Conservation (phyloP, 2,797 vertebrate genomes). For the Brachymystax lenok region DNA sequence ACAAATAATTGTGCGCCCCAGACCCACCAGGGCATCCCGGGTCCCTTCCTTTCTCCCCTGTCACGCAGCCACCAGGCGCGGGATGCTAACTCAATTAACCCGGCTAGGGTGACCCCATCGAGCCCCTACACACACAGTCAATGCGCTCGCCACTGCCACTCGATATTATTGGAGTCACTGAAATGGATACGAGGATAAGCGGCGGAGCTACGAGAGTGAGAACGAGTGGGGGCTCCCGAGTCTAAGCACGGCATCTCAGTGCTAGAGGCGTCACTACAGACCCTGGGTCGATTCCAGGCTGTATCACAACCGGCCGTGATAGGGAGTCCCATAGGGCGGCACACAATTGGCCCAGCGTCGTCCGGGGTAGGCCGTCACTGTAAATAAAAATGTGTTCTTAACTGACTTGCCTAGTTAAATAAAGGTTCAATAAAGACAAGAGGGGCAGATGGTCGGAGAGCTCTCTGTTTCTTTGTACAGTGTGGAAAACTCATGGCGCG, state of each 20-base stretch:
- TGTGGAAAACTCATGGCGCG: not conserved
- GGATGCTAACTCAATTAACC: constrained; percentile 34
- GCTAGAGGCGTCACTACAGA: too few species aligned
- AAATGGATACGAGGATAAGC: not conserved
- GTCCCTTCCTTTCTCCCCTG: not conserved
- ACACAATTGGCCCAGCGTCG: too few species aligned
- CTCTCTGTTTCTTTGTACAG: not conserved
- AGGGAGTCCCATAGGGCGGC: too few species aligned
- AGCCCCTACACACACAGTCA: not conserved
- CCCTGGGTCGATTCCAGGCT: too few species aligned
- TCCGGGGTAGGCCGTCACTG: too few species aligned
- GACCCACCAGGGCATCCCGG: not conserved
- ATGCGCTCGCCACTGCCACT: not conserved
- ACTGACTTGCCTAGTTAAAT: too few species aligned
- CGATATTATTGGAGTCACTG: constrained; percentile 3
- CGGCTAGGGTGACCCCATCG: constrained; percentile 1
- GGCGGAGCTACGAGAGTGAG: too few species aligned
- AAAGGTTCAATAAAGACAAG: too few species aligned
- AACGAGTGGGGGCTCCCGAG: too few species aligned
- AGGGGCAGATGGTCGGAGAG: not conserved
- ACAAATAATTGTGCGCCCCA: not conserved
- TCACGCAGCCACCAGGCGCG: not conserved
- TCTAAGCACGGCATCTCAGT: too few species aligned
- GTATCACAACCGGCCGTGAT: too few species aligned
- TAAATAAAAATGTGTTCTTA: too few species aligned